Conservation (phyloP, 2,888 invertebrate species). For the Drosophila meridiana region DNA sequence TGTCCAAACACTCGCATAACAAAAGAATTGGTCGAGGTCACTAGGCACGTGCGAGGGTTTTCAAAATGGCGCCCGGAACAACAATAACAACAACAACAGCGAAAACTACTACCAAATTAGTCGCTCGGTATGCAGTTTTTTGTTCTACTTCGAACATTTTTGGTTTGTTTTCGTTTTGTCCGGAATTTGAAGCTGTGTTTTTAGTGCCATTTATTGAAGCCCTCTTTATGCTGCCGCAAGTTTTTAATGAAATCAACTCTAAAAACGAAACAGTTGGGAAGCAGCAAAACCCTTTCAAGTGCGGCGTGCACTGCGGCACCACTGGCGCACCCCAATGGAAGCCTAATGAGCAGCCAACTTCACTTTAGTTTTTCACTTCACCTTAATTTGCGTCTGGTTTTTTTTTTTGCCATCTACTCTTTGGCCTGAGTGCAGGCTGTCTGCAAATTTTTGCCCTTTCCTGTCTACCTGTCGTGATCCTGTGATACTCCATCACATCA, state of each 20-base stretch:
- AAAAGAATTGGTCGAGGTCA: conserved; percentile 57
- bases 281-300: conserved; percentile 8
- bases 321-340: conserved; percentile 23
- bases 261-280: conserved; percentile 20
- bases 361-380: conserved; percentile 21
- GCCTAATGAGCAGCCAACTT: conserved; percentile 49
- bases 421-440: conserved; percentile 6
- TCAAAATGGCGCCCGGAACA: conserved; percentile 51
- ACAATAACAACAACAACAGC: conserved; percentile 19
- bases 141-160: conserved; percentile 15
- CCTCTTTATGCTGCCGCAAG: conserved; percentile 54
- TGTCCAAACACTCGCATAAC: conserved; percentile 34
- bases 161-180: conserved; percentile 18
- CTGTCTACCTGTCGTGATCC: not conserved
- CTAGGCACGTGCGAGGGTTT: conserved; percentile 53
- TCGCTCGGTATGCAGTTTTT: conserved; percentile 50
- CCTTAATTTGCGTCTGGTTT: conserved; percentile 22
- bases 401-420: conserved; percentile 11
- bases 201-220: conserved; percentile 35
- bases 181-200: conserved; percentile 22
- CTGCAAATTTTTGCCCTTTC: not conserved
- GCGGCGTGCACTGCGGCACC: conserved; percentile 22
- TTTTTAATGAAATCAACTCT: conserved; percentile 66
- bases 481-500: not conserved
- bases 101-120: conserved; percentile 45